Conservation (phyloP, 2,888 invertebrate genomes). For the Aporophyla lueneburgensis region DNA sequence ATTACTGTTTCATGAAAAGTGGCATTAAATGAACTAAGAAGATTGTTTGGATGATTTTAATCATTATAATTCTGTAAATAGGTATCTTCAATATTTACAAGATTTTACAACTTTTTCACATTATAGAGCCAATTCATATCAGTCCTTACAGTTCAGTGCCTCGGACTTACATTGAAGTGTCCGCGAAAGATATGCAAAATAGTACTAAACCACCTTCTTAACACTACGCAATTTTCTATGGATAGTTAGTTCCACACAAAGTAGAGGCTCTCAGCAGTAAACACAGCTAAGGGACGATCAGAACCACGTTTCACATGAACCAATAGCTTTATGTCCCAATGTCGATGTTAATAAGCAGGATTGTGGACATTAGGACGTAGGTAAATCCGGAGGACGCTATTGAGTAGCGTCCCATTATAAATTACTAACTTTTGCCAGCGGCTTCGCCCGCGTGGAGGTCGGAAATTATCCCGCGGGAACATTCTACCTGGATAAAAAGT, state of each 20-base stretch:
- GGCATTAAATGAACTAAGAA: too few relatives aligned
- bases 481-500: too few relatives aligned
- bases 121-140: neutral
- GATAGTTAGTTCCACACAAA: constrained; percentile 29
- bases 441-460: too few relatives aligned
- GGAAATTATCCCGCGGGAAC: too few relatives aligned
- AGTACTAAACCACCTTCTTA: neutral
- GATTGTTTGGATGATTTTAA: too few relatives aligned
- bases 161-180: neutral
- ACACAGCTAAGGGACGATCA: constrained; percentile 10
- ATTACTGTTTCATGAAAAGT: too few relatives aligned
- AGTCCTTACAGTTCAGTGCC: neutral
- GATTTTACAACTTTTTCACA: constrained; percentile 13
- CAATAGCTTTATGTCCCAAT: constrained; percentile 8
- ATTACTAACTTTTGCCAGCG: too few relatives aligned
- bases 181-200: neutral
- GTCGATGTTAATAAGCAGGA: constrained; percentile 18
- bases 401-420: constrained; percentile 14
- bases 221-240: neutral
- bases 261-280: constrained; percentile 12
- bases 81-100: constrained; percentile 22
- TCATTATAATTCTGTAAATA: too few relatives aligned
- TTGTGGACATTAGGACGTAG: neutral
- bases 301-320: neutral
- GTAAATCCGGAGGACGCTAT: constrained; percentile 10